A percentile compares a stretch with the other conserved stretches of the same genome.
phyloP scores from a whole-genome alignment of 1,140 invertebrate species.

The Caerostris darwini region DNA sequence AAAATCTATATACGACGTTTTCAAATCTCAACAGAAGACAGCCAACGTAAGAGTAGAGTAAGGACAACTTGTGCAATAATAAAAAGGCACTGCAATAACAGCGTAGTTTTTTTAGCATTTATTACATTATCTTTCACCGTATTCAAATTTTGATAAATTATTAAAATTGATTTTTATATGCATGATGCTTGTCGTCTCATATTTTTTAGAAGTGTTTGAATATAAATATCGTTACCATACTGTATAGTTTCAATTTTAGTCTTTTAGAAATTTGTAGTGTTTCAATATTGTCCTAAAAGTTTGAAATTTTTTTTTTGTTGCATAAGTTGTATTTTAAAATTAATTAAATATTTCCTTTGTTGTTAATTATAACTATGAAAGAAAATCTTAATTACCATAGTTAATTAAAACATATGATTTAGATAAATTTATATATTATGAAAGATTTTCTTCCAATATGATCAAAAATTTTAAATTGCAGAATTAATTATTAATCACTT shows the following conservation, averaged over 20 bases:
- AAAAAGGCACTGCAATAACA: conserved; percentile 66
- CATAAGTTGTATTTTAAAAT: too few species aligned
- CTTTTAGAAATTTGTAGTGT: neutral
- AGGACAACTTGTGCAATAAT: neutral
- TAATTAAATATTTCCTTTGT: too few species aligned
- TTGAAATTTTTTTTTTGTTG: neutral
- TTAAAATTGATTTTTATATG: neutral
- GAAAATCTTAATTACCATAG: too few species aligned
- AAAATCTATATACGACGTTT: neutral
- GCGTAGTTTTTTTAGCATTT: neutral
- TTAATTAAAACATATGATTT: too few species aligned
- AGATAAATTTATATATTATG: too few species aligned
- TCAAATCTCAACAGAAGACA: conserved; percentile 29
- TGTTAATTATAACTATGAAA: too few species aligned
- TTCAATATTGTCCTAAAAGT: neutral
- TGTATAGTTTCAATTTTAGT: neutral
- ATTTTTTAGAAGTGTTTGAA: neutral
- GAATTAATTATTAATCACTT: too few species aligned
- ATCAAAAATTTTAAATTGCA: too few species aligned
- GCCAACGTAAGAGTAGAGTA: conserved; percentile 27
- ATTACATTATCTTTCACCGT: conserved; percentile 71
- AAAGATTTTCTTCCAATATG: too few species aligned
- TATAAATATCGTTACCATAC: neutral
- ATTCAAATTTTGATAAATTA: neutral
- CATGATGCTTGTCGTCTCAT: neutral